Evolutionary conservation across 64 coral and sea anemone genomes (phyloP), one percentile per base, ranked within the genome.

Genomic region (Porites australiensis): DNA sequence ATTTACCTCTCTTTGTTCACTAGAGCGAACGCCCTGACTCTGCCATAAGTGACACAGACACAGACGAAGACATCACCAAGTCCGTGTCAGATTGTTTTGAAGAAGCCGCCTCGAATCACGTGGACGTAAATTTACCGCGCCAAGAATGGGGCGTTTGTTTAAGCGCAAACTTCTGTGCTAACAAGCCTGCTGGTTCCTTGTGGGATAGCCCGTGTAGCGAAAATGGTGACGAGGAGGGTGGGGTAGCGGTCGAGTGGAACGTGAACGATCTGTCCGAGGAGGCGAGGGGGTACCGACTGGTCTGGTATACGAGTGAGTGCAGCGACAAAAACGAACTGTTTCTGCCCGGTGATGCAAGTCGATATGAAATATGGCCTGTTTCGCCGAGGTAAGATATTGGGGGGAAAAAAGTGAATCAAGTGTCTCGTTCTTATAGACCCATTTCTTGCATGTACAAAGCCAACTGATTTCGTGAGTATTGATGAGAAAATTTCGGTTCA

Each of bases 101-200:
- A 46, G 95, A 96, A 74, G 49, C 91, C 27, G 48, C 80, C 21
- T 96, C 95, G 47, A 72, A 94, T 19, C 87, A 91, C 23, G 72
- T 96, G 18, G 95, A 94, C 60, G 83, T 96, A 3, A 67, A 58
- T 16, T 72, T 96, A 13, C 95, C 95, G 47, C 82, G 91, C 49
- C 95, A 96, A 52, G 91, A 96, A 10, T 91, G 77, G 89, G 72
- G 77, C 16, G 59, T 65, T 48, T 85, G 50, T 13, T 10, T 96
- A 10, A 93, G 69, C 11, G 79, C 70, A 5, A 68, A 89, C 4
- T 96, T 93, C 68, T 81, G 67, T 37, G 75, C 68, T 55, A 52
- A 77, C 50, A 87, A 73, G 3, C 66, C 76, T 53, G 58, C 94
- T 6, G 45, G 69, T 58, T 87, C 65, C 8, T 59, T 84, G 61